Percentiles rank a stretch among this genome's conserved stretches.
Conservation (phyloP, 30 jellyfish, hydroid and myxozoan species). For the Hydra vulgaris region DNA sequence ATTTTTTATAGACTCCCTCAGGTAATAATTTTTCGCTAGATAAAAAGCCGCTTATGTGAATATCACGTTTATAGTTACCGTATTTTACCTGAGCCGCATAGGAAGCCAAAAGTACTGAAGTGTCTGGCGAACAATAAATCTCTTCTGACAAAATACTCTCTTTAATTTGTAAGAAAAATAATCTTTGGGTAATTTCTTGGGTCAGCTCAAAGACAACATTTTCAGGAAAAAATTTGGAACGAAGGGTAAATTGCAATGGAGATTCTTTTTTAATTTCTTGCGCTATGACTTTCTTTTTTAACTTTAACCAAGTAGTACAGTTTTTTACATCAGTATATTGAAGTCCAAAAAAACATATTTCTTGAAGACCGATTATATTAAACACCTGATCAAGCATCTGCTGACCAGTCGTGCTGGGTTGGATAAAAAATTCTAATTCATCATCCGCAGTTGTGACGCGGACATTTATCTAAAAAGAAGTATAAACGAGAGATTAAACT, state of each 20-base stretch:
- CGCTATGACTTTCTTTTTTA: constrained; percentile 68
- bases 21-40: constrained; percentile 83
- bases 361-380: constrained; percentile 91
- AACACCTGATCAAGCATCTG: constrained; percentile 95
- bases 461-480: constrained; percentile 64
- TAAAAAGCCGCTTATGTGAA: background rate
- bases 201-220: constrained; percentile 91
- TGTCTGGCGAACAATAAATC: constrained; percentile 92
- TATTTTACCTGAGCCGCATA: constrained; percentile 64
- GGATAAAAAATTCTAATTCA: constrained; percentile 97
- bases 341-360: constrained; percentile 89
- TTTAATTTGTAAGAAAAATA: constrained; percentile 76
- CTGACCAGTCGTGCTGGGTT: constrained; percentile 88
- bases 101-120: constrained; percentile 87
- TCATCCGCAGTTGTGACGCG: constrained; percentile 98
- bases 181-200: constrained; percentile 84
- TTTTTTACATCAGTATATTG: constrained; percentile 77
- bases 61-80: background rate
- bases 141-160: constrained; percentile 80
- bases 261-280: constrained; percentile 85
- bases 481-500: no score
- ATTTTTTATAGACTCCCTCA: constrained; percentile 73
- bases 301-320: constrained; percentile 72
- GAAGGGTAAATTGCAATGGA: constrained; percentile 68
- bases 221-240: constrained; percentile 90